These are phyloP conservation scores for Plodia interpunctella DNA, from an alignment of 1,140 invertebrate genomes.

Conservation along the genomic window DNA sequence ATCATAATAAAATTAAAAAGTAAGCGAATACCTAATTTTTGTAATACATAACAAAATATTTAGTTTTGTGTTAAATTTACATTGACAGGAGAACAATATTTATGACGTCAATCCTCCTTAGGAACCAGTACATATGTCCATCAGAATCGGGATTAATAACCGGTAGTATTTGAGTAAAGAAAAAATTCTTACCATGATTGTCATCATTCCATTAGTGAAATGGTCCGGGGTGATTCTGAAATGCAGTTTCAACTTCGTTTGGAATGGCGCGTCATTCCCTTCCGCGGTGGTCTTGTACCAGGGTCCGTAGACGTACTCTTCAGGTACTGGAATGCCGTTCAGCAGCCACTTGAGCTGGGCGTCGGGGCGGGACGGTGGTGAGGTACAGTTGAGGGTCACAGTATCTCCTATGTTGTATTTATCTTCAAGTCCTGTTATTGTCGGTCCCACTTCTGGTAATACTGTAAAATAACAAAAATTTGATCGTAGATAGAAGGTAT, in stretches of 20 bases:
- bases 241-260: conserved; percentile 47
- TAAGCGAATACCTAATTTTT: too few relatives aligned
- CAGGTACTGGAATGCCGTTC: conserved; percentile 77
- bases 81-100: too few relatives aligned
- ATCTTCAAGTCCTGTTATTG: conserved; percentile 83
- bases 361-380: conserved; percentile 85
- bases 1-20: too few relatives aligned
- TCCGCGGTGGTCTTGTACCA: conserved; percentile 41
- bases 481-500: not conserved
- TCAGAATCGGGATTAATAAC: too few relatives aligned
- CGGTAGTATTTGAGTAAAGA: too few relatives aligned
- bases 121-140: too few relatives aligned
- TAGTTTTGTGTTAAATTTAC: too few relatives aligned
- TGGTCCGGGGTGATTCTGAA: conserved; percentile 40
- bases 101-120: too few relatives aligned
- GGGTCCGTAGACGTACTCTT: conserved; percentile 41
- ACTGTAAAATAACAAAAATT: conserved; percentile 74
- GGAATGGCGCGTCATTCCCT: conserved; percentile 32
- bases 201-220: conserved; percentile 44
- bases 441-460: conserved; percentile 85
- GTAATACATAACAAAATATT: too few relatives aligned
- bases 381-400: conserved; percentile 88
- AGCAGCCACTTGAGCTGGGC: conserved; percentile 90
- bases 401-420: conserved; percentile 86
- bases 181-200: conserved; percentile 36